These are phyloP conservation scores for Luscinia luscinia DNA, from an alignment of 2,797 vertebrate genomes.

Conservation along the genomic window DNA sequence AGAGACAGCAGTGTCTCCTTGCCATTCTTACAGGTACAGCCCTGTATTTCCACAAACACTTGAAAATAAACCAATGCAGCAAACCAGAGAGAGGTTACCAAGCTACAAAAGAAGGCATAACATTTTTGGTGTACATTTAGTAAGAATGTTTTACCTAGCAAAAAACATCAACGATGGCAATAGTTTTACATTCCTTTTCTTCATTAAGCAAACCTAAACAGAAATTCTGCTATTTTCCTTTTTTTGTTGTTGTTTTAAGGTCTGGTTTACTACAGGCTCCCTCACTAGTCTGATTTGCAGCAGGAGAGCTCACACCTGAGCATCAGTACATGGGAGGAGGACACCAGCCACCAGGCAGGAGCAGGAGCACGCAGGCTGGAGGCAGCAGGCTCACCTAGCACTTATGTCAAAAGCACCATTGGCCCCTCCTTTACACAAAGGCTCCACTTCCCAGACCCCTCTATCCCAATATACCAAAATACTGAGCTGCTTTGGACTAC, in stretches of 20 bases:
- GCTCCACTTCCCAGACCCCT: background rate
- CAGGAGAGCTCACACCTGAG: background rate
- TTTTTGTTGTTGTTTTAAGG: background rate
- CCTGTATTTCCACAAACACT: background rate
- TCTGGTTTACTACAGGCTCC: background rate
- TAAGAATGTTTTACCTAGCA: background rate
- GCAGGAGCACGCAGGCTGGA: background rate
- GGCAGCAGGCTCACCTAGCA: background rate
- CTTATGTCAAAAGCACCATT: background rate
- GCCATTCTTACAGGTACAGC: background rate
- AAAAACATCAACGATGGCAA: rapidly evolving
- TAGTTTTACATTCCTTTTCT: background rate
- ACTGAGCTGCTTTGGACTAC: background rate
- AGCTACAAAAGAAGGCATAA: background rate
- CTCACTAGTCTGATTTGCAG: background rate
- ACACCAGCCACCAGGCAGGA: background rate
- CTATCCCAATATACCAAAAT: background rate
- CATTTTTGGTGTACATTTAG: background rate
- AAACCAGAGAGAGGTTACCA: background rate
- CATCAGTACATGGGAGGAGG: rapidly evolving
- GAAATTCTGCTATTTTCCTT: background rate
- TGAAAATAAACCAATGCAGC: background rate
- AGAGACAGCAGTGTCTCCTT: background rate
- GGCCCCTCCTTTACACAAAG: background rate
- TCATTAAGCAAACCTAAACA: background rate